Evolutionary conservation across 2,888 invertebrate genomes (phyloP), one percentile per base, ranked within the genome.

Genomic region (Pristionchus entomophagus): DNA sequence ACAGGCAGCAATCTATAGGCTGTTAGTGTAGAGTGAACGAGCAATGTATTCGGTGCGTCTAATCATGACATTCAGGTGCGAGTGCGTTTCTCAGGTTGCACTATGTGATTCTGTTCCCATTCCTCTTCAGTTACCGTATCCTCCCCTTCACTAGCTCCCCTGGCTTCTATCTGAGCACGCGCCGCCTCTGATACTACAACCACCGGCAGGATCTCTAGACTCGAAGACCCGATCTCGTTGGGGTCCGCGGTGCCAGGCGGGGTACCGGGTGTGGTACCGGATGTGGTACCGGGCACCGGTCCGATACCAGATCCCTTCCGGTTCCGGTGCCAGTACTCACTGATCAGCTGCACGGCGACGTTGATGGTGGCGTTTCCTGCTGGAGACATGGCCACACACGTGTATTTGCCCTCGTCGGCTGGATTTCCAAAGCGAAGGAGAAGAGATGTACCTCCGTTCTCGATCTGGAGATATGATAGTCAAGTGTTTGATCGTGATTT

Each of bases 311-410:
- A 29, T 29, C 59, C 59, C 14, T 26, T 51, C 38, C 35, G 65
- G 65, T 73, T 41, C 73, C 41, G 41, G 73, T 45, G 22, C 78
- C 78, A 80, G 53, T 83, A 91, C 93, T 93, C 91, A 95, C 95
- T 94, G 88, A 94, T 93, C 12, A 95, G 93, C 81, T 93, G 92
- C 3, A 95, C 93, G 49, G 93, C 88, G 88, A 94, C 94, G 78
- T 93, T 91, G 41, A 94, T 93, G 26, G 94, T 94, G 0, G 95
- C 94, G 0, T 94, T 93, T 0, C 96, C 96, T 0, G 95, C 96
- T 78, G 94, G 94, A 92, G 95, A 96, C n/a, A 91, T 93, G 0
- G 96, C 96, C 22, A 94, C 94, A 89, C 96, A 96, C 0, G 94
- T 95, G 91, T 95, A 93, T 10, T 87, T 80, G 26, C 94, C 95